Evolutionary conservation across 1,140 invertebrate genomes (phyloP), one percentile per base, ranked within the genome.

Genomic region (Trinorchestia longiramus): DNA sequence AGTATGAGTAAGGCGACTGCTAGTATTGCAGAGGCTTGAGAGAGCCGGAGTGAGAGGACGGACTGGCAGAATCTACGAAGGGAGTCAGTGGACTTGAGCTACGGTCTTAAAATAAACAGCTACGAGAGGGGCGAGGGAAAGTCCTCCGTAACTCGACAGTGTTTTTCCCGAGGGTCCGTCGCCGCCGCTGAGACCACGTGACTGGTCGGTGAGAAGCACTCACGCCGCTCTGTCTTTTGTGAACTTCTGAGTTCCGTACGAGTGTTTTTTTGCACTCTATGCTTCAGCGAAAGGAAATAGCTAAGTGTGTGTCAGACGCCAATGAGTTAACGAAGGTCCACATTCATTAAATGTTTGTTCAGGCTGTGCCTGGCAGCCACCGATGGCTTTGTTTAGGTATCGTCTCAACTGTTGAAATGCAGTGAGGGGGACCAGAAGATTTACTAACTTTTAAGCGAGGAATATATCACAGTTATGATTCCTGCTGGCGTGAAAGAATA

Each of bases 61-160:
- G 43, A 90, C 88, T 43, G n/a, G 43, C 88, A 42, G 41, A 90
- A 90, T 15, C 88, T 11, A 43, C 28, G 43, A 90, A 90, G 88
- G 17, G 44, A 94, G 92, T 47, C 44, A n/a, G 43, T 47, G 92
- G 92, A 94, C 92, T 47, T 42, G 6, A 47, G 92, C 44, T 45
- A n/a, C 19, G 44, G 44, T 94, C 92, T 94, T 94, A 94, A 94
- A 94, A 94, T 94, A 94, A 94, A 94, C 92, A 45, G 19, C 62
- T 1, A 77, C 62, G 62, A 91, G 41, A 91, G 88, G 43, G 88
- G 88, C 41, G 88, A 91, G 88, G 28, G 8, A 17, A 42, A 44
- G 88, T 91, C 41, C 43, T 91, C 41, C 88, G 41, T 91, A 44
- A 91, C 88, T 91, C 41, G 88, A 19, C 62, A 19, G 47, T 77